A percentile compares a stretch with the other conserved stretches of the same genome.
phyloP scores from a whole-genome alignment of 35 echinoderm and acorn worm species.

The Anneissia japonica region DNA sequence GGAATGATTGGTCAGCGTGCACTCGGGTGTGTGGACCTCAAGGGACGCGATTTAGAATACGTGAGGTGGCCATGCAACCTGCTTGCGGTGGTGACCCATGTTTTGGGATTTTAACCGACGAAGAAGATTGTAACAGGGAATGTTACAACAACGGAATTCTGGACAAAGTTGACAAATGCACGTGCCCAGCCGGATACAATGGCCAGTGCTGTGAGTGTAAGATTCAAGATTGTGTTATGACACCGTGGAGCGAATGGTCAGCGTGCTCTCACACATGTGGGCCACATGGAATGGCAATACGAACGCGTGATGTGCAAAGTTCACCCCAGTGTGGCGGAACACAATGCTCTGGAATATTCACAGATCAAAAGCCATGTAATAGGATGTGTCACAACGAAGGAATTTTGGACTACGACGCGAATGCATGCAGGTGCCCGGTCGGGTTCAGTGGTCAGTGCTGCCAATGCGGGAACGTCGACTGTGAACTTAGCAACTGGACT shows the following conservation, averaged over 20 bases:
- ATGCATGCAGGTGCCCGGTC: neutral
- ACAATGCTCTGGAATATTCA: neutral
- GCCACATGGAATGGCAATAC: neutral
- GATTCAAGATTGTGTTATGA: neutral
- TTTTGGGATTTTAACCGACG: too few species aligned
- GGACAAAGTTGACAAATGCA: too few species aligned
- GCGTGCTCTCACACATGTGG: neutral
- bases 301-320: neutral
- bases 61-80: too few species aligned
- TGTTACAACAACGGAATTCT: too few species aligned
- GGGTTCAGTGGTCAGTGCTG: neutral
- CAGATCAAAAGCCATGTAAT: neutral
- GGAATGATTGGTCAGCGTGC: neutral
- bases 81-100: too few species aligned
- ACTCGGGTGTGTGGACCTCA: too few species aligned
- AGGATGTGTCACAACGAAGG: neutral
- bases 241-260: neutral
- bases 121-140: too few species aligned
- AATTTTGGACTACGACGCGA: neutral
- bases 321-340: neutral
- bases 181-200: neutral
- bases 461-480: neutral
- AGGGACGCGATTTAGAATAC: too few species aligned
- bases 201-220: neutral
- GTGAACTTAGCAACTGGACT: neutral